phyloP scores from a whole-genome alignment of 2,113 vertebrate species.

The Tapirus terrestris region DNA sequence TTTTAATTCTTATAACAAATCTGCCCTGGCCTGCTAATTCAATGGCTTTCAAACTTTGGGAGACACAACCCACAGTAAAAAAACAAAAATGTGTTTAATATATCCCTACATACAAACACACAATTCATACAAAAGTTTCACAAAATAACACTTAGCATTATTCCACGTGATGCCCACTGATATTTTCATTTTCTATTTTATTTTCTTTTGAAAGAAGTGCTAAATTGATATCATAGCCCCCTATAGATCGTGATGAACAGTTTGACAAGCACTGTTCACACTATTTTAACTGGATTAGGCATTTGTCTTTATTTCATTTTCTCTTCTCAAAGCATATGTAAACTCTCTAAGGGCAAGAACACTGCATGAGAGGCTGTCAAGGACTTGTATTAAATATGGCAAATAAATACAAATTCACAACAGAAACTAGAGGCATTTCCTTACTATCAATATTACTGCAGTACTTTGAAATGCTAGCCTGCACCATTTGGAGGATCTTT shows the following conservation, averaged over 20 bases:
- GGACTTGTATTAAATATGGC: neutral
- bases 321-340: neutral
- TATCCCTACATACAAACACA: neutral
- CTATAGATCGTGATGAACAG: neutral
- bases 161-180: neutral
- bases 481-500: neutral
- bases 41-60: neutral
- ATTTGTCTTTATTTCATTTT: neutral
- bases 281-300: neutral
- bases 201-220: neutral
- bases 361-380: neutral
- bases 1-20: conserved; percentile 1
- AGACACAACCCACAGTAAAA: neutral
- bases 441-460: neutral
- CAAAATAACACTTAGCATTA: neutral
- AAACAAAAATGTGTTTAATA: neutral
- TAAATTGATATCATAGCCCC: neutral
- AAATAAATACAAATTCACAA: neutral
- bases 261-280: neutral
- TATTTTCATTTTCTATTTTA: neutral
- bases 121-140: neutral
- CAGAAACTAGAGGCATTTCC: neutral
- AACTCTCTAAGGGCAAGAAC: neutral
- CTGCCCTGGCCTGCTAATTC: neutral
- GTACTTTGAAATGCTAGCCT: neutral